A percentile compares a stretch with the other conserved stretches of the same genome.
phyloP scores from a whole-genome alignment of 2,113 vertebrate genomes.

The Petrocephalus zakoni region DNA sequence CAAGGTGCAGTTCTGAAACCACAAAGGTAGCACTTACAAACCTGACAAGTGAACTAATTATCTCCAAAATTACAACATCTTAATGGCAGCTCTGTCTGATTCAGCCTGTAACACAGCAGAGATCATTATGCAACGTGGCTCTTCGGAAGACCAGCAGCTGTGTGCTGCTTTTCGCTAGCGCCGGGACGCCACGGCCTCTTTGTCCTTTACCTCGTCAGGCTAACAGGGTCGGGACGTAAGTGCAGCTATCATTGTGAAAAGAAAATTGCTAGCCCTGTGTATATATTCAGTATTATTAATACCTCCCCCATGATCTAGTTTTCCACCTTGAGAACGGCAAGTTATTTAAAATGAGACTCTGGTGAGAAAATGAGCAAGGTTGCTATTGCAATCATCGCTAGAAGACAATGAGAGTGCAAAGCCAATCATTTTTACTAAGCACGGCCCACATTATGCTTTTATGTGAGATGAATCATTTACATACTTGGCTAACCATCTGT shows the following conservation, averaged over 20 bases:
- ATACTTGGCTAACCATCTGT: neutral
- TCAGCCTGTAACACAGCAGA: slow-evolving; percentile 45
- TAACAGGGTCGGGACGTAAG: neutral
- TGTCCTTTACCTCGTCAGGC: neutral
- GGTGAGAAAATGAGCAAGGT: neutral
- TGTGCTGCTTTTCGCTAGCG: neutral
- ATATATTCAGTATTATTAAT: neutral
- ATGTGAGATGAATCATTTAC: neutral
- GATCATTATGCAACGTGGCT: slow-evolving; percentile 41
- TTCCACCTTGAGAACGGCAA: neutral
- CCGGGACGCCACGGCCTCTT: neutral
- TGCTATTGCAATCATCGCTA: neutral
- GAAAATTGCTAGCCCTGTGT: neutral
- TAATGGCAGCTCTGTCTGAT: slow-evolving; percentile 47
- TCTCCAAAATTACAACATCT: slow-evolving; percentile 67
- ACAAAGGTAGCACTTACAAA: slow-evolving; percentile 62
- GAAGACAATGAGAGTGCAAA: neutral
- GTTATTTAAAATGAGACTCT: neutral
- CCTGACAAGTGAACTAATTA: slow-evolving; percentile 71
- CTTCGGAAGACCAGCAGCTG: slow-evolving; percentile 35
- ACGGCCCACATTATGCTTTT: neutral
- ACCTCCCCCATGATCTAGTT: neutral
- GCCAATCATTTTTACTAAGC: neutral
- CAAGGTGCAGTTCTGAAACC: slow-evolving; percentile 50
- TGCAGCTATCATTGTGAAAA: neutral